These are phyloP conservation scores for Myiothlypis coronata DNA, from an alignment of 2,797 vertebrate genomes.

Conservation along the genomic window DNA sequence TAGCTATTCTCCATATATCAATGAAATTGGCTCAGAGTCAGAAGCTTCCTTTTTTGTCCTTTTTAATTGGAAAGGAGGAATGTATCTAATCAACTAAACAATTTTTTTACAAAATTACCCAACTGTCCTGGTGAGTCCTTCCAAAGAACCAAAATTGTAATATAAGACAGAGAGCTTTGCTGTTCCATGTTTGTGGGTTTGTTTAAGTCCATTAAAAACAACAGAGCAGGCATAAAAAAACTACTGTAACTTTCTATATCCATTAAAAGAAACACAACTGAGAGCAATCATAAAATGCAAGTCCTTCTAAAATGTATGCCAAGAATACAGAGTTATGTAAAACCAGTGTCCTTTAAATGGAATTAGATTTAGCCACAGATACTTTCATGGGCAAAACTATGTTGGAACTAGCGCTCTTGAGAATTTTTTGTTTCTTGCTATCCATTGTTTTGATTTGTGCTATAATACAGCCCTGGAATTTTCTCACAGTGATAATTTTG, in stretches of 20 bases:
- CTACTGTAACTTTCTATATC: background rate
- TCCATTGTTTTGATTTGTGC: background rate
- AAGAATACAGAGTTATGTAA: background rate
- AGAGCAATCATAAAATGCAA: background rate
- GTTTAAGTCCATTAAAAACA: background rate
- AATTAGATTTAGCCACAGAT: background rate
- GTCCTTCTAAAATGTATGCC: background rate
- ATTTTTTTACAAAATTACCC: background rate
- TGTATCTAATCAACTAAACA: background rate
- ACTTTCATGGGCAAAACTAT: background rate
- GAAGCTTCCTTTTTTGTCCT: background rate
- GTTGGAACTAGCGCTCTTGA: background rate
- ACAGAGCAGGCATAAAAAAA: background rate
- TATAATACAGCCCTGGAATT: background rate
- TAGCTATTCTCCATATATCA: background rate
- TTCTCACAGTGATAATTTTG: background rate
- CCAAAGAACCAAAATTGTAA: background rate
- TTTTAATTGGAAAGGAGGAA: conserved; percentile 20
- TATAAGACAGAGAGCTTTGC: background rate
- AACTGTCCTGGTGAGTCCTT: background rate
- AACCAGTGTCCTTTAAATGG: background rate
- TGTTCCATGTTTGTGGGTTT: background rate
- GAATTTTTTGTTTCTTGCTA: background rate
- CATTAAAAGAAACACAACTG: background rate
- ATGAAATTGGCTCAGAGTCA: background rate